Base-by-base conservation (phyloP, 2,113 vertebrate genomes). In the Fregetta grallaria region DNA sequence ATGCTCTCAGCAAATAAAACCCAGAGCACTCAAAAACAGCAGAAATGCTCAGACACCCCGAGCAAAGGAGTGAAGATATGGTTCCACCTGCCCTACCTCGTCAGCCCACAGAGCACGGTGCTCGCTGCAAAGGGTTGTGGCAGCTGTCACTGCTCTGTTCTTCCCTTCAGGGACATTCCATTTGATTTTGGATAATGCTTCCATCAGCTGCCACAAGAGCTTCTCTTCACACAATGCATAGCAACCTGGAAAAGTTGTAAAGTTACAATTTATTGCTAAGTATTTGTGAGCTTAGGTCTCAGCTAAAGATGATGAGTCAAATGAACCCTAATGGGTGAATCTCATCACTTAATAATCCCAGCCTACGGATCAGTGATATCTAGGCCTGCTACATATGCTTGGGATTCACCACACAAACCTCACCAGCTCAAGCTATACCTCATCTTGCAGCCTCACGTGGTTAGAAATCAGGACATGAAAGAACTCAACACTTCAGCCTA, bases 161-260 rank as follows among this genome's bases (percentile, higher is more conserved):
- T 50, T 92, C 59, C 82, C 88, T 93, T 83, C 78, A 70, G 66
- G 92, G 62, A 72, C 74, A 86, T 47, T 80, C 78, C 53, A 52
- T 73, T 92, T 93, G 78, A 88, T 82, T 93, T 95, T 3, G 2
- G 78, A 74, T 86, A 92, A 90, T 67, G 47, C 23, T 90, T 90
- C 85, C 58, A 96, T 93, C 95, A 93, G 71, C 96, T 96, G 96
- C 95, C 96, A 97, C 67, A 93, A 77, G n/a, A 76, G 12, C 55
- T 95, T 95, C 71, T 76, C 85, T 93, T 97, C 92, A 95, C 40
- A 53, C 36, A 49, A 25, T 2, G 49, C 52, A 84, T 2, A 90
- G 56, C 65, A 93, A 82, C 42, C 63, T 76, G 29, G 34, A 77
- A 70, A 90, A 93, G n/a, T 40, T 72, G 55, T 72, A 44, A 89